phyloP scores from a whole-genome alignment of 2,113 vertebrate species.

The Nansenia antarctica region DNA sequence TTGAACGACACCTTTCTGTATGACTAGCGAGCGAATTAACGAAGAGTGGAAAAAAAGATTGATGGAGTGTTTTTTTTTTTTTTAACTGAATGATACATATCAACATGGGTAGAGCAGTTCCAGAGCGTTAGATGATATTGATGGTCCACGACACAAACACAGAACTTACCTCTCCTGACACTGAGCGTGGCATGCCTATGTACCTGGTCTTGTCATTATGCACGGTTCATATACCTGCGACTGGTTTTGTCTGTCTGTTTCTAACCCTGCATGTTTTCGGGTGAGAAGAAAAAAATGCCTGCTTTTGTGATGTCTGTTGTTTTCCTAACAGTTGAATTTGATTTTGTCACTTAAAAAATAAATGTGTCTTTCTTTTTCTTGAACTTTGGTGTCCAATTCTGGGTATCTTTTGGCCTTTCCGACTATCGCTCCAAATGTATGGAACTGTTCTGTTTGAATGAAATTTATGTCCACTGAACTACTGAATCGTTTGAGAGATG shows the following conservation, averaged over 20 bases:
- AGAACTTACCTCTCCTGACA: too few relatives aligned
- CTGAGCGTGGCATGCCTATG: background rate
- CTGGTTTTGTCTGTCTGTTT: background rate
- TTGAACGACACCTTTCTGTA: too few relatives aligned
- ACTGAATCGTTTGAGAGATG: background rate
- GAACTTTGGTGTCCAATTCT: constrained; percentile 70
- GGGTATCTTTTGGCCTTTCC: constrained; percentile 48
- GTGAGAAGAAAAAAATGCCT: constrained; percentile 59
- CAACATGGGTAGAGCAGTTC: too few relatives aligned
- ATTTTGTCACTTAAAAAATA: constrained; percentile 6
- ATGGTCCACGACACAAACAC: too few relatives aligned
- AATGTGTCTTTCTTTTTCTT: constrained; percentile 68
- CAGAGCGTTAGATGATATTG: too few relatives aligned
- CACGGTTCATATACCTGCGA: background rate
- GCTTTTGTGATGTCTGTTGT: constrained; percentile 60
- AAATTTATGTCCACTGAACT: background rate
- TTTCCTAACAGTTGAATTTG: constrained; percentile 71
- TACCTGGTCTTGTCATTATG: background rate
- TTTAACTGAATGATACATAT: too few relatives aligned
- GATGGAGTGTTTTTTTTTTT: too few relatives aligned
- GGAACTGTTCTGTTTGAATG: constrained; percentile 21
- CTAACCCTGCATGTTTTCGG: constrained; percentile 52
- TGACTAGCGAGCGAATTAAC: too few relatives aligned
- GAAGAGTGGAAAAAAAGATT: too few relatives aligned
- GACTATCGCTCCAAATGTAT: constrained; percentile 38